Evolutionary conservation across 2,888 invertebrate genomes (phyloP).

Genomic region (Portevinia maculata): DNA sequence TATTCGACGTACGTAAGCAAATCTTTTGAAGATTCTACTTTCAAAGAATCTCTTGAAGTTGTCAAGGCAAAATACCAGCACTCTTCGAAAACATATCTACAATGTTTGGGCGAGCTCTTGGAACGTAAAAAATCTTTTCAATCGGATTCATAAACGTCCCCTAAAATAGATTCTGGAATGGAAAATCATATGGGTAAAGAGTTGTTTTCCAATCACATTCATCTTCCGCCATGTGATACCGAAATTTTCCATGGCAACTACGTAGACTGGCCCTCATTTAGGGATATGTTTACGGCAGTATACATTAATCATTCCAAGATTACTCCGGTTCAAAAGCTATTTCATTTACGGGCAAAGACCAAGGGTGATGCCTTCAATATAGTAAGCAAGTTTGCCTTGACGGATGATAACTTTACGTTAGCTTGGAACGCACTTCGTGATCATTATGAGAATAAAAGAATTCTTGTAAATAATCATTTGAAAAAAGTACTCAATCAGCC

Average conservation of each 20-base stretch:
- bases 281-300: constrained; percentile 45
- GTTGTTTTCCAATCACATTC: no score
- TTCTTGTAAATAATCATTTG: constrained; percentile 12
- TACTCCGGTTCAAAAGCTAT: constrained; percentile 25
- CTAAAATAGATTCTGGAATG: no score
- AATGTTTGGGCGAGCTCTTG: no score
- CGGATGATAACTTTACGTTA: background rate
- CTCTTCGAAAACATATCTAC: no score
- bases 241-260: constrained; percentile 44
- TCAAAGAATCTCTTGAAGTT: no score
- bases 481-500: background rate
- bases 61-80: no score
- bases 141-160: no score
- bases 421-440: background rate
- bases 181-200: no score
- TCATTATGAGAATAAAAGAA: constrained; percentile 17
- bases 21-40: no score
- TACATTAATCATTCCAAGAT: constrained; percentile 11
- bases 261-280: constrained; percentile 41
- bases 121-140: no score
- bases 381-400: constrained; percentile 12
- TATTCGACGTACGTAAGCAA: no score
- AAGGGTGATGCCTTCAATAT: constrained; percentile 22
- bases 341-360: constrained; percentile 29
- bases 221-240: constrained; percentile 33